phyloP scores from a whole-genome alignment of 1,140 invertebrate species.

The Drosophila repletoides region DNA sequence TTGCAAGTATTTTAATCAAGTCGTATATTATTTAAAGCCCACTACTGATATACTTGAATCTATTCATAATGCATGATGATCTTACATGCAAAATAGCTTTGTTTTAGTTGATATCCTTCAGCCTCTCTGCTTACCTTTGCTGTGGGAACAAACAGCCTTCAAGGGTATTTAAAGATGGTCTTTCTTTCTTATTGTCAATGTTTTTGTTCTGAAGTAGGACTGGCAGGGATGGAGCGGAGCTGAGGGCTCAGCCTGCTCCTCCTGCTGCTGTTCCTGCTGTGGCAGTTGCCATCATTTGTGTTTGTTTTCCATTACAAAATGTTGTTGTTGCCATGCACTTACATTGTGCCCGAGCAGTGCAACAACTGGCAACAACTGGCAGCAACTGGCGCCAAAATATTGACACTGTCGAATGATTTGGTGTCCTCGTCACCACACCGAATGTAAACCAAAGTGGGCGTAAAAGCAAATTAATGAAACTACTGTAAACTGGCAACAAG shows the following conservation, averaged over 20 bases:
- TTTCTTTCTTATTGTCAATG: too few species aligned
- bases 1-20: too few species aligned
- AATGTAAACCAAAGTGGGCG: slow-evolving; percentile 6
- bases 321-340: slow-evolving; percentile 32
- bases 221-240: neutral
- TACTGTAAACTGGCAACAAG: slow-evolving; percentile 43
- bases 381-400: slow-evolving; percentile 44
- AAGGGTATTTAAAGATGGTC: too few species aligned
- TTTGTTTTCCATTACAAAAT: slow-evolving; percentile 52
- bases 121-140: neutral
- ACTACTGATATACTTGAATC: too few species aligned
- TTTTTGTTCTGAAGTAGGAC: slow-evolving; percentile 9
- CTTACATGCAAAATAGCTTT: too few species aligned
- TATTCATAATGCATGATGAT: too few species aligned
- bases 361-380: slow-evolving; percentile 22
- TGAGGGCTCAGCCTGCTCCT: neutral
- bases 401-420: slow-evolving; percentile 36
- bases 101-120: neutral
- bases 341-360: neutral
- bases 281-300: slow-evolving; percentile 2
- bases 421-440: slow-evolving; percentile 6
- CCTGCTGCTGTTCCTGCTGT: neutral
- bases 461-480: slow-evolving; percentile 48
- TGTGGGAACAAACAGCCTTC: too few species aligned
- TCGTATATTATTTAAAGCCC: too few species aligned